Percentiles rank a stretch among this genome's conserved stretches.
These are phyloP conservation scores for Chunga burmeisteri DNA, from an alignment of 2,113 vertebrate genomes.

Conservation along the genomic window DNA sequence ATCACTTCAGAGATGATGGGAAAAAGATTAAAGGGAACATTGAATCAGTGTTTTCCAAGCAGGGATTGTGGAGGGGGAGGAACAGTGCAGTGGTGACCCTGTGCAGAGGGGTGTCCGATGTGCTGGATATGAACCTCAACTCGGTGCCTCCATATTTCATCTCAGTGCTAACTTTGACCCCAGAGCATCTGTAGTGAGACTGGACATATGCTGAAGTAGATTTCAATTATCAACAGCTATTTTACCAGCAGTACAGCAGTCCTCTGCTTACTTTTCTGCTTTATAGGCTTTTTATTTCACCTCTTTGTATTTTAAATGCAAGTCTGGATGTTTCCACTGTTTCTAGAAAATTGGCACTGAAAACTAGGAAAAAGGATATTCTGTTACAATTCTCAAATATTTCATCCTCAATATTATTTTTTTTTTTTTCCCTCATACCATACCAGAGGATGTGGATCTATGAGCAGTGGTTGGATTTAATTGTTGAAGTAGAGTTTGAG, in stretches of 20 bases:
- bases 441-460: background rate
- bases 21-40: background rate
- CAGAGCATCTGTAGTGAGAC: background rate
- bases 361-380: background rate
- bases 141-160: background rate
- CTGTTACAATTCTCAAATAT: background rate
- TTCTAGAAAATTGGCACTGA: background rate
- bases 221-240: background rate
- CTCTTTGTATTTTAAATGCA: background rate
- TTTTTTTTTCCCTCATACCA: background rate
- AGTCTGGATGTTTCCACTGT: background rate
- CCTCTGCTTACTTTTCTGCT: background rate
- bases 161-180: background rate
- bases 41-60: background rate
- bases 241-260: background rate
- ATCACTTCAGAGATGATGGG: background rate
- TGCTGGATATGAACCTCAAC: fast-evolving
- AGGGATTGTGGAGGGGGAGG: background rate
- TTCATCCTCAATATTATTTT: background rate
- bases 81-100: background rate
- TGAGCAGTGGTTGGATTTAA: background rate
- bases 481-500: background rate
- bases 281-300: background rate
- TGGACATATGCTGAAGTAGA: background rate
- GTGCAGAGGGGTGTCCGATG: background rate